These are phyloP conservation scores for Enteromius mattozi DNA, from an alignment of 2,797 vertebrate species.

Conservation along the genomic window DNA sequence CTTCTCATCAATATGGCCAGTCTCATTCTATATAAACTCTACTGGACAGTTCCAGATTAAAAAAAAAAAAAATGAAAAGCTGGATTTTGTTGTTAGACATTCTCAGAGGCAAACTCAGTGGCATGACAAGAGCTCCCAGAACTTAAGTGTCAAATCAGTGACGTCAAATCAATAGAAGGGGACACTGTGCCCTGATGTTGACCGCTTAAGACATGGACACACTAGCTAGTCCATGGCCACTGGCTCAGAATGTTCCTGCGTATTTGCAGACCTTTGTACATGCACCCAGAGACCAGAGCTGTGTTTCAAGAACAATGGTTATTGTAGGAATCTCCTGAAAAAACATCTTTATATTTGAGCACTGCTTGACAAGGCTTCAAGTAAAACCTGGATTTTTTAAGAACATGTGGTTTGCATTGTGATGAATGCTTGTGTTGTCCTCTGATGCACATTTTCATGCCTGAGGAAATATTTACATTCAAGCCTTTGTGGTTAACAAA, in stretches of 20 bases:
- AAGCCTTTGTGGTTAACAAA: conserved; percentile 4
- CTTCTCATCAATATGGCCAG: conserved; percentile 7
- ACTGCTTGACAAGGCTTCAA: background rate
- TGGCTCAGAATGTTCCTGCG: conserved; percentile 39
- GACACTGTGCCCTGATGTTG: conserved; percentile 24
- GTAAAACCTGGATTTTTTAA: background rate
- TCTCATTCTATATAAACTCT: conserved; percentile 18
- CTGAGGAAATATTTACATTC: background rate
- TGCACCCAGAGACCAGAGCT: background rate
- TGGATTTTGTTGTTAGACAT: conserved; percentile 31
- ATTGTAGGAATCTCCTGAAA: conserved; percentile 7
- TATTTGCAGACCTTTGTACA: background rate
- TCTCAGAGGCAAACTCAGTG: conserved; percentile 23
- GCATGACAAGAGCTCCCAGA: conserved; percentile 35
- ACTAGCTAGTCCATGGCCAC: conserved; percentile 21
- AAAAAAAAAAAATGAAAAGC: background rate
- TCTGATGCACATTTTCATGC: conserved; percentile 16
- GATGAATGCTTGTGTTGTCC: conserved; percentile 1
- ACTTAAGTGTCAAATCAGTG: conserved; percentile 37
- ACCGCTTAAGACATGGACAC: conserved; percentile 21
- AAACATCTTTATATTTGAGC: background rate
- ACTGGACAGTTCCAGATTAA: background rate
- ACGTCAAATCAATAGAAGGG: conserved; percentile 36
- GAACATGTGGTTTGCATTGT: background rate
- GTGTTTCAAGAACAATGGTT: background rate